These are phyloP conservation scores for Oscheius sp. DNA, from an alignment of 2,888 invertebrate genomes.

Conservation along the genomic window DNA sequence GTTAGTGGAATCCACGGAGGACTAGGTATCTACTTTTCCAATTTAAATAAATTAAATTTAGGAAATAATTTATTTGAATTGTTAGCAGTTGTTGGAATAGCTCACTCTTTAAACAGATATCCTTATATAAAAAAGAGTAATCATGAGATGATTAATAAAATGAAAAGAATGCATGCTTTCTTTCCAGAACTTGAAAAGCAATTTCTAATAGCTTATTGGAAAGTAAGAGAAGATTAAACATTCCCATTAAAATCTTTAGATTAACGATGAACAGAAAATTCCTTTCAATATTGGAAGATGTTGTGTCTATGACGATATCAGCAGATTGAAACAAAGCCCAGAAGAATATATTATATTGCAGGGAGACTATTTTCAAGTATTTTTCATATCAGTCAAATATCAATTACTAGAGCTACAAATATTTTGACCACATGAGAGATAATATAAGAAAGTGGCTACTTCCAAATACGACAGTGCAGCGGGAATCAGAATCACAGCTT, in stretches of 20 bases:
- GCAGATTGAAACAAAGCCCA: not conserved
- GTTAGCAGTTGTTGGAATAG: not conserved
- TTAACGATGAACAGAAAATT: no score
- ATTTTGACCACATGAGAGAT: slow-evolving; percentile 2
- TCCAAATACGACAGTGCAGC: not conserved
- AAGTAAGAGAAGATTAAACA: no score
- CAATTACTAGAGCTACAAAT: slow-evolving; percentile 6
- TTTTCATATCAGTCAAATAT: no score
- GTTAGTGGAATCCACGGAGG: not conserved
- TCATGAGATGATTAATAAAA: not conserved
- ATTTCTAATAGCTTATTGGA: slow-evolving; percentile 12
- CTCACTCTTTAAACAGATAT: not conserved
- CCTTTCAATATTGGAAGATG: not conserved
- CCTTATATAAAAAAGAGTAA: not conserved
- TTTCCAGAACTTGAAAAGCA: slow-evolving; percentile 2
- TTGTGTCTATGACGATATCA: not conserved
- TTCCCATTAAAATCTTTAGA: no score
- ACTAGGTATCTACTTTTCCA: not conserved
- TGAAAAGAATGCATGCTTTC: not conserved
- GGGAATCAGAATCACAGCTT: not conserved
- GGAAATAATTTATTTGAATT: not conserved
- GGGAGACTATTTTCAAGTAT: not conserved
- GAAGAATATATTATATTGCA: not conserved
- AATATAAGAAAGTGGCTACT: slow-evolving; percentile 1
- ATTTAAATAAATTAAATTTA: not conserved